Evolutionary conservation across 2,113 vertebrate genomes (phyloP).

Genomic region (Sceloporus undulatus): DNA sequence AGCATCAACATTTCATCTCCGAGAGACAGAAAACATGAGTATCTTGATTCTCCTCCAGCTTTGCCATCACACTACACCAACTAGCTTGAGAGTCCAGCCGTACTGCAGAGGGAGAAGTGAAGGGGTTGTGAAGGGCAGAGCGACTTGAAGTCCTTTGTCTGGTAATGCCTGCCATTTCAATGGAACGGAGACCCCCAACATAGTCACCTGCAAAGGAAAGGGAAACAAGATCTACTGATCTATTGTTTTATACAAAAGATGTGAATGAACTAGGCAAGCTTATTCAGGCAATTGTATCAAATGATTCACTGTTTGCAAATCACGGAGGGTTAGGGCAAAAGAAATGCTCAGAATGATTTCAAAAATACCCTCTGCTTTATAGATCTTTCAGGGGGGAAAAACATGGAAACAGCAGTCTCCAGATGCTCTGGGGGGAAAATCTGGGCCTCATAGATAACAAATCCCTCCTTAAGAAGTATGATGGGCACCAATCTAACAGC

Average conservation of each 20-base stretch:
- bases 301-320: neutral
- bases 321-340: neutral
- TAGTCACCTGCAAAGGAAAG: slow-evolving; percentile 78
- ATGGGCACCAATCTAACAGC: neutral
- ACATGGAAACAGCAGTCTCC: neutral
- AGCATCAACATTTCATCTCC: neutral
- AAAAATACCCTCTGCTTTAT: neutral
- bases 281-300: neutral
- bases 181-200: slow-evolving; percentile 79
- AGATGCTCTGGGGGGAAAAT: neutral
- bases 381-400: neutral
- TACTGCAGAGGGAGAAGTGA: slow-evolving; percentile 50
- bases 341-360: neutral
- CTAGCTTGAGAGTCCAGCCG: slow-evolving; percentile 86
- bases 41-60: neutral
- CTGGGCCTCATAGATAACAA: neutral
- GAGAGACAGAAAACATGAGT: neutral
- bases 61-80: slow-evolving; percentile 71
- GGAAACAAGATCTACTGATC: neutral
- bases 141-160: slow-evolving; percentile 76
- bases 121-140: slow-evolving; percentile 75
- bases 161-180: slow-evolving; percentile 81
- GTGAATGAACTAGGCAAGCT: neutral
- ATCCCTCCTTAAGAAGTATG: too few species aligned
- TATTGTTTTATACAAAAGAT: neutral